Conservation (phyloP, 1,140 invertebrate species). For the Coenobita brevimanus region DNA sequence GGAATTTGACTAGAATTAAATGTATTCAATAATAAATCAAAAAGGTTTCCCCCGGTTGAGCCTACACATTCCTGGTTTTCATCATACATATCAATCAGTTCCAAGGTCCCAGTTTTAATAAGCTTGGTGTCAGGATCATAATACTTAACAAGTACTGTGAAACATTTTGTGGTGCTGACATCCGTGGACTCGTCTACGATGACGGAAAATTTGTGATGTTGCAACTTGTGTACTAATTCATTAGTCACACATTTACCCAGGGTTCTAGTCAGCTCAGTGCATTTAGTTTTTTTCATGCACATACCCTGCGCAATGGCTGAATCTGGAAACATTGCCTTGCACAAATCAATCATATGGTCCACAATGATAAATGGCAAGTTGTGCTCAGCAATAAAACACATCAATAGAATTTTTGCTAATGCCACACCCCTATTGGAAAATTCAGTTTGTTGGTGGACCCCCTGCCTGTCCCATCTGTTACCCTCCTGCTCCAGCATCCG, state of each 20-base stretch:
- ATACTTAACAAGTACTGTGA: constrained; percentile 14
- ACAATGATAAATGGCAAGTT: not conserved
- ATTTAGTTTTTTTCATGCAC: constrained; percentile 1
- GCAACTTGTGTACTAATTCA: constrained; percentile 4
- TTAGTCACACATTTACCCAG: not conserved
- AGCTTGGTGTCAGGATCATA: not conserved
- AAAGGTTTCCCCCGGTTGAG: not conserved
- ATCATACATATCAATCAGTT: not conserved
- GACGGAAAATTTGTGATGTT: not conserved
- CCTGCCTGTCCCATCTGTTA: not conserved
- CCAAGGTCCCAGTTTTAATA: not conserved
- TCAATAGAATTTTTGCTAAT: not conserved
- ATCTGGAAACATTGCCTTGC: constrained; percentile 10
- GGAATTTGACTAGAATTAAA: not conserved
- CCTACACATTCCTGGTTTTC: not conserved
- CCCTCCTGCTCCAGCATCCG: not conserved
- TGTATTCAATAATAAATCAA: not conserved
- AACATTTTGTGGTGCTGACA: not conserved
- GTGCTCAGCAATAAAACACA: constrained; percentile 22
- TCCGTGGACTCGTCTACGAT: constrained; percentile 19
- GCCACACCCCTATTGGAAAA: not conserved
- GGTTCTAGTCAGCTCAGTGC: not conserved
- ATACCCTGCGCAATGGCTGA: constrained; percentile 7
- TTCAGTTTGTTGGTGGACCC: not conserved
- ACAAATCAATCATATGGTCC: not conserved